Conservation (phyloP, 2,797 vertebrate species). For the Hippocampus kuda region DNA sequence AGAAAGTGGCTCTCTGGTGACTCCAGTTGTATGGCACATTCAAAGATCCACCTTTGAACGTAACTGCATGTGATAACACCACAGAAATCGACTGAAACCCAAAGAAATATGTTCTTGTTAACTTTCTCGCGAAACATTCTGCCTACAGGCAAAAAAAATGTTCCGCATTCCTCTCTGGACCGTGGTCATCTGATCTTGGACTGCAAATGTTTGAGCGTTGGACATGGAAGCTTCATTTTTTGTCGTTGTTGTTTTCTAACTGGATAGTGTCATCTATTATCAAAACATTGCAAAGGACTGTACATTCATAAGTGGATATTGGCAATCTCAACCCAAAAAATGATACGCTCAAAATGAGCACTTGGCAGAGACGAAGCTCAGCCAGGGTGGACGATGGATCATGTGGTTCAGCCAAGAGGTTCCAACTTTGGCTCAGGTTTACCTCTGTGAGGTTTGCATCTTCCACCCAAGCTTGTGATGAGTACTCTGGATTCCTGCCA, state of each 20-base stretch:
- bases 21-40: neutral
- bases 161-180: neutral
- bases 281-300: neutral
- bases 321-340: neutral
- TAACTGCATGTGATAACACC: neutral
- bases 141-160: neutral
- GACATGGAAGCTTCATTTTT: neutral
- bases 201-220: neutral
- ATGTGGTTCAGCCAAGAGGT: neutral
- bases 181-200: neutral
- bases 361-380: neutral
- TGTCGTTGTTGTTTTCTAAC: neutral
- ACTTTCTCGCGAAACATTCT: neutral
- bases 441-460: neutral
- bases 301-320: neutral
- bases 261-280: neutral
- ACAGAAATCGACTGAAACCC: neutral
- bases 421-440: no score
- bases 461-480: neutral
- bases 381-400: neutral
- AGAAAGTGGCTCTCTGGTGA: no score
- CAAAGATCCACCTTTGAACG: neutral
- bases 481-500: neutral
- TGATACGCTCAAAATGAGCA: neutral
- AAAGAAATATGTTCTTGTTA: neutral